Evolutionary conservation across 2,113 vertebrate genomes (phyloP), one percentile per base, ranked within the genome.

Genomic region (Oryzias melastigma): DNA sequence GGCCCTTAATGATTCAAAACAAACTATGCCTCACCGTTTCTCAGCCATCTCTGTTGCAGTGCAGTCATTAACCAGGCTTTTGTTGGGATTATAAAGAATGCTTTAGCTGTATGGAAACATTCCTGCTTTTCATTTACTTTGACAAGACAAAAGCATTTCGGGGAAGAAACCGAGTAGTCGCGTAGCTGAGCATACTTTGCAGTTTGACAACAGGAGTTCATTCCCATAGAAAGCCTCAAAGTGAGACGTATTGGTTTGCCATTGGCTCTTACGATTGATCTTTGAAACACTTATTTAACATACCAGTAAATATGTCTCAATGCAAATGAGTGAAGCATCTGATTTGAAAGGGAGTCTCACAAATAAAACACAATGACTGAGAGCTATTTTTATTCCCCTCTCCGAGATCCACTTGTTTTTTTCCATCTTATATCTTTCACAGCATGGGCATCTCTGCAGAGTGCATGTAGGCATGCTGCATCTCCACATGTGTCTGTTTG

Each of bases 191-290:
- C 87, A 72, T 71, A 86, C 88, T 89, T 68, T 71, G 84, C 89
- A 87, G 88, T 29, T 85, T 68, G 84, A 90, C 65, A 68, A 71
- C 63, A 22, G 25, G 65, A 74, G 76, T 77, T 87, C 82, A 88
- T 91, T 93, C 85, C 71, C 73, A 74, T 84, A 81, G 60, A 75
- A 47, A 73, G 43, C 77, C 81, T 55, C 29, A 78, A 82, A 72
- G 54, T 68, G 45, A 43, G 41, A 51, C 57, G 70, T 46, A 67
- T 78, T 75, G 57, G 68, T 78, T 83, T 85, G 72, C 81, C 82
- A 84, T 79, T 88, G 82, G 29, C 56, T 35, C 54, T 75, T 78
- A 67, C 82, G 84, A 90, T 85, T 85, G 78, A 89, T 88, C 80
- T 68, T 52, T 52, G 40, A 22, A 55, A 68, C 68, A 69, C 71